phyloP scores from a whole-genome alignment of 2,797 vertebrate species.

The Epinephelus malabaricus region DNA sequence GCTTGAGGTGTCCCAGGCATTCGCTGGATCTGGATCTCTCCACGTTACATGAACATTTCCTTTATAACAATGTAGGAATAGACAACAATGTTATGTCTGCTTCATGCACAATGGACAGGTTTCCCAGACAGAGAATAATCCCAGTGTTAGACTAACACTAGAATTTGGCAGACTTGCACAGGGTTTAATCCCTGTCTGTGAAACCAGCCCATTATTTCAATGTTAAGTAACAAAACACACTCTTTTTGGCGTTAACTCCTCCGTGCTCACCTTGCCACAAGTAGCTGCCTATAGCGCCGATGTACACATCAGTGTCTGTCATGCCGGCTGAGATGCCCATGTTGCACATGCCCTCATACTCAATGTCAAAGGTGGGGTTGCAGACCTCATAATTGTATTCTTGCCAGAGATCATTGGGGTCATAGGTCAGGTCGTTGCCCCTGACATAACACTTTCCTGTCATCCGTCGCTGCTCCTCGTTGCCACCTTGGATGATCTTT shows the following conservation, averaged over 20 bases:
- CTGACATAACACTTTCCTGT: constrained; percentile 94
- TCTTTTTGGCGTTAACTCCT: constrained; percentile 3
- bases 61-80: constrained; percentile 68
- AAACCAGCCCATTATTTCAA: constrained; percentile 57
- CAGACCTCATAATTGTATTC: constrained; percentile 89
- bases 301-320: constrained; percentile 87
- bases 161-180: constrained; percentile 23
- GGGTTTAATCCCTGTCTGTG: constrained; percentile 36
- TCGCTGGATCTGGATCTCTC: constrained; percentile 80
- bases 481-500: constrained; percentile 82
- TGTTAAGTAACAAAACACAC: constrained; percentile 28
- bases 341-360: constrained; percentile 92
- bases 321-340: constrained; percentile 94
- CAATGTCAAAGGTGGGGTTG: constrained; percentile 84
- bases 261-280: constrained; percentile 91
- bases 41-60: constrained; percentile 91
- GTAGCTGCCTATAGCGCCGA: constrained; percentile 90
- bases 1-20: constrained; percentile 81
- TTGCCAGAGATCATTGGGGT: constrained; percentile 91
- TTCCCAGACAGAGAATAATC: constrained; percentile 54
- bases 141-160: constrained; percentile 25
- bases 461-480: constrained; percentile 90
- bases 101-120: constrained; percentile 16
- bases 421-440: constrained; percentile 89
- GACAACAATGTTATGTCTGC: constrained; percentile 29